Evolutionary conservation across 2,113 vertebrate species (phyloP), one percentile per base, ranked within the genome.

Genomic region (Climacteris rufus): DNA sequence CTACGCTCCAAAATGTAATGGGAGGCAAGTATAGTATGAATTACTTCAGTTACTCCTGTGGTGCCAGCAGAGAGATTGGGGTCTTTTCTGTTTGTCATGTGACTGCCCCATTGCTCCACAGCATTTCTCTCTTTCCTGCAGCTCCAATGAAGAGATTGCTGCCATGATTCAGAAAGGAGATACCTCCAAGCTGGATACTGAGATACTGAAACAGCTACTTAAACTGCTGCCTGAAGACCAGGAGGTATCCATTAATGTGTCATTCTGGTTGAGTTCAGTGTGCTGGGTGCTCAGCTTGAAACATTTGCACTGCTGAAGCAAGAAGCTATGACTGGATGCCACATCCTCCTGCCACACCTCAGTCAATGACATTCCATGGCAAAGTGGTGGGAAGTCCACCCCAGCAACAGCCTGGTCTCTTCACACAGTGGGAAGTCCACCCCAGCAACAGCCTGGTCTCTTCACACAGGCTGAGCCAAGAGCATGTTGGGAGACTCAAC

Each of bases 191-290:
- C 88, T 99, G 78, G 99, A 99, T 27, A 98, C 98, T 18, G 99
- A 99, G 79, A 93, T 97, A 8, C 96, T 99, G 69, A 99, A 99
- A 89, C 99, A 99, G 95, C 98, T 99, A 22, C 94, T 99, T 27
- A 99, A 99, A 83, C 98, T 99, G 39, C 98, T 99, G 19, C 99
- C 99, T 3, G 99, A 99, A 90, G 98, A 99, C 65, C 97, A 98
- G 0, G 99, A 99, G 98, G 99, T 99, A 93, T 20, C 47, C 70
- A 10, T 31, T 56, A 56, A 64, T 1, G 2, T 28, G 27, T 31
- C 56, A 39, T n/a, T 52, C 23, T 56, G 35, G 27, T 49, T 37
- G 33, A 56, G 33, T 57, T 77, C 42, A 39, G 44, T 23, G 35
- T 56, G 10, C 8, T 33, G 75, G 47, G 31, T 56, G 31, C 44